Evolutionary conservation across 2,888 invertebrate genomes (phyloP).

Genomic region (Tethea ocularis): DNA sequence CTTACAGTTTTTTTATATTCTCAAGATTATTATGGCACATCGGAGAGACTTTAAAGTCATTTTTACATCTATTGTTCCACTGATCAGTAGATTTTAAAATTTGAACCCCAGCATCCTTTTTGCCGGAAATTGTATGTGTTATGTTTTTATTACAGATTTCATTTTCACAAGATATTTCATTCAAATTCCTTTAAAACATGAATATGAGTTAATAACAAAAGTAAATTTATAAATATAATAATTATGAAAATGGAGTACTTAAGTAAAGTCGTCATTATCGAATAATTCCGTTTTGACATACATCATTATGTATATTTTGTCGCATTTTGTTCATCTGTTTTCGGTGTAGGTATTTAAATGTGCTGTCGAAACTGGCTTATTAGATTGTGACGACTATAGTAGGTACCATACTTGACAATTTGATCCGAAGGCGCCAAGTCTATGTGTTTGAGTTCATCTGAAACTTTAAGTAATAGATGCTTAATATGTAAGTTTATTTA

Average conservation of each 20-base stretch:
- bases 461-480: neutral
- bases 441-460: neutral
- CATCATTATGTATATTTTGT: too few species aligned
- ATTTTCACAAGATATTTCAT: neutral
- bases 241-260: too few species aligned
- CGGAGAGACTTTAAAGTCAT: slow-evolving; percentile 16
- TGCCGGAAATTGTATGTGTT: neutral
- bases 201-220: too few species aligned
- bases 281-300: too few species aligned
- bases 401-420: neutral
- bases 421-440: neutral
- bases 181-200: neutral
- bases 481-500: too few species aligned
- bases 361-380: too few species aligned
- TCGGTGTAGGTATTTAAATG: too few species aligned
- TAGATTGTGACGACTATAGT: too few species aligned
- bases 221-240: too few species aligned
- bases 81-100: slow-evolving; percentile 55
- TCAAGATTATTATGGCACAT: slow-evolving; percentile 37
- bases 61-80: slow-evolving; percentile 50
- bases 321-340: too few species aligned
- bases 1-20: slow-evolving; percentile 59
- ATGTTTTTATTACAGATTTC: neutral
- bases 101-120: slow-evolving; percentile 10
- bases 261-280: too few species aligned